These are phyloP conservation scores for Steatocranus sp. DNA, from an alignment of 2,797 vertebrate genomes.

Conservation along the genomic window DNA sequence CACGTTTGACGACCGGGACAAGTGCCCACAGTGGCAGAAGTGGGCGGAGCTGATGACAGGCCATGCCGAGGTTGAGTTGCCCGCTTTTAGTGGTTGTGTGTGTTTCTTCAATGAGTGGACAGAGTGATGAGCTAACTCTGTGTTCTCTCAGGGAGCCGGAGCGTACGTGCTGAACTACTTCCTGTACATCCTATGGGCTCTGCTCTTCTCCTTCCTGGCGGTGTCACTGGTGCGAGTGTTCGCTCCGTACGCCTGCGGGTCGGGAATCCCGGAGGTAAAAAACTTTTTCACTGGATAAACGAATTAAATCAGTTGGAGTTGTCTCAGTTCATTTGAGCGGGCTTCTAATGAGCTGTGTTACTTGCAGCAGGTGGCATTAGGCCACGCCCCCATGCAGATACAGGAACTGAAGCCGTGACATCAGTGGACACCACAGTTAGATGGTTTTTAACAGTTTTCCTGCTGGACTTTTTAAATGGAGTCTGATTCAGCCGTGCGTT, in stretches of 20 bases:
- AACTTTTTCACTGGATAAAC: background rate
- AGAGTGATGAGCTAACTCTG: background rate
- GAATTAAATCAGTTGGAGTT: background rate
- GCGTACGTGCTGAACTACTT: conserved; percentile 95
- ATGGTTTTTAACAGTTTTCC: background rate
- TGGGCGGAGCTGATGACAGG: conserved; percentile 95
- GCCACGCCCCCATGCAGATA: background rate
- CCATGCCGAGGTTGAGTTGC: conserved; percentile 78
- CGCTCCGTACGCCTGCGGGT: conserved; percentile 95
- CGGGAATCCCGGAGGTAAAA: conserved; percentile 91
- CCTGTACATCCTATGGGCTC: conserved; percentile 91
- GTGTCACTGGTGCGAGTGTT: conserved; percentile 95
- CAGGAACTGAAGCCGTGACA: background rate
- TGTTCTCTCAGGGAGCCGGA: conserved; percentile 82
- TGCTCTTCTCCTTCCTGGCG: conserved; percentile 92
- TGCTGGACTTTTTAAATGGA: rapidly evolving
- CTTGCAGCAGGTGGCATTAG: background rate
- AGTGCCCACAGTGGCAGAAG: conserved; percentile 96
- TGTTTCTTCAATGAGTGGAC: background rate
- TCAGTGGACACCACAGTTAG: background rate
- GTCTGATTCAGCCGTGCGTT: rapidly evolving
- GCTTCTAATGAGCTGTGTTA: background rate
- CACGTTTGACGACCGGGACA: conserved; percentile 93
- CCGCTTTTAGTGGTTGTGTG: background rate
- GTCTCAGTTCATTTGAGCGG: background rate